Evolutionary conservation across 2,797 vertebrate species (phyloP), one percentile per base, ranked within the genome.

Genomic region (Netta rufina): DNA sequence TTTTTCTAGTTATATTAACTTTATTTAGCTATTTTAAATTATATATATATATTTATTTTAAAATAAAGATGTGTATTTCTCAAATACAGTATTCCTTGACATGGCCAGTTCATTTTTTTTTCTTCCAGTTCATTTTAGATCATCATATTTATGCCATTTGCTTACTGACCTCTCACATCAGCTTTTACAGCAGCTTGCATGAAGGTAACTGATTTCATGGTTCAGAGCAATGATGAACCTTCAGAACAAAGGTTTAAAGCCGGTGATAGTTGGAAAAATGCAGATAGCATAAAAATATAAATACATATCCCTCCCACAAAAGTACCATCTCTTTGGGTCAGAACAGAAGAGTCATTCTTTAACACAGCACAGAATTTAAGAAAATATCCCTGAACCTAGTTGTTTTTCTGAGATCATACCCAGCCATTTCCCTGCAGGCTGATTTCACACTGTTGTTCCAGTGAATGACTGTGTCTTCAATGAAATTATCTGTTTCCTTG

Each of bases 1-100:
- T 91, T 84, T 25, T 91, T 95, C 93, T 92, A 95, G 51, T 93
- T 84, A 93, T 86, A 96, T 94, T 95, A 90, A 92, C 85, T 96
- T 95, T 95, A 96, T 96, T 96, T 70, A 86, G n/a, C 92, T 93
- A 51, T 75, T 95, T 49, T 95, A 86, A 86, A 56, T 91, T 87
- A 84, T 81, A 75, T 87, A 75, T 45, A 83, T 89, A 51, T 70
- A 53, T 93, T 89, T 86, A 70, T 82, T 81, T 88, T 92, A 90
- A 96, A 96, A 96, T 95, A 95, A 94, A 93, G 77, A 86, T 36
- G 58, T 70, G 78, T 93, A 84, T 20, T 93, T 90, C 90, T 90
- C 80, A 92, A 94, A 91, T 90, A 96, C 91, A 96, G 33, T 90
- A 94, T 84, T 92, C 45, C 56, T 93, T 88, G 83, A 96, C 91